phyloP scores from a whole-genome alignment of 2,797 vertebrate species.

The Acanthopagrus latus region DNA sequence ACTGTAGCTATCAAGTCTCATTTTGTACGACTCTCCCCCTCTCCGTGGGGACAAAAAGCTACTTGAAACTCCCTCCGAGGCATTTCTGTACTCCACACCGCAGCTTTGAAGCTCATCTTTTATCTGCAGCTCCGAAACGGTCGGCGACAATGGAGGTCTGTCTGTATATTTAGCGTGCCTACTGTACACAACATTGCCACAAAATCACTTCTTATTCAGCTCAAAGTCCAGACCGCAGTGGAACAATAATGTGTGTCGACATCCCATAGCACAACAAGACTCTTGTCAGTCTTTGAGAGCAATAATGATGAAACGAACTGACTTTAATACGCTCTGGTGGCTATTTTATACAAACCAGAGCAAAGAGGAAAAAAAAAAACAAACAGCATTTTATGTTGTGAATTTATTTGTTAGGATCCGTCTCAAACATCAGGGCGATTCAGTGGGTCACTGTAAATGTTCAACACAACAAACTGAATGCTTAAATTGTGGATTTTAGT shows the following conservation, averaged over 20 bases:
- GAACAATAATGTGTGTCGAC: slow-evolving; percentile 17
- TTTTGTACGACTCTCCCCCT: slow-evolving; percentile 40
- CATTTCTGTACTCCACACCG: slow-evolving; percentile 43
- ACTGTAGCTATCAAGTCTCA: slow-evolving; percentile 68
- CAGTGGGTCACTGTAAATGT: slow-evolving; percentile 2
- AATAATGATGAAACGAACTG: slow-evolving; percentile 66
- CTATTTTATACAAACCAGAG: slow-evolving; percentile 22
- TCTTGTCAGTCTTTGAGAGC: slow-evolving; percentile 67
- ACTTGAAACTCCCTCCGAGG: slow-evolving; percentile 71
- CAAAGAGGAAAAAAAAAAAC: slow-evolving; percentile 10
- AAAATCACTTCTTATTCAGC: slow-evolving; percentile 12
- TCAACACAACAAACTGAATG: slow-evolving; percentile 1
- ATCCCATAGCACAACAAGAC: slow-evolving; percentile 58
- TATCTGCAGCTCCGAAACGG: slow-evolving; percentile 30
- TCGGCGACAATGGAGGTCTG: neutral
- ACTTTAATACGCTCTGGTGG: slow-evolving; percentile 22
- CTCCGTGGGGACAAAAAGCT: slow-evolving; percentile 64
- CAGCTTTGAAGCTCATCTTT: slow-evolving; percentile 24
- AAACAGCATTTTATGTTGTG: slow-evolving; percentile 8
- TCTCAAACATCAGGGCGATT: neutral
- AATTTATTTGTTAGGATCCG: slow-evolving; percentile 4
- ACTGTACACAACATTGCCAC: slow-evolving; percentile 49
- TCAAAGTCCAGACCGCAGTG: neutral
- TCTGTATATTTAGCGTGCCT: slow-evolving; percentile 68
- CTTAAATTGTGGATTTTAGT: slow-evolving; percentile 10